phyloP scores from a whole-genome alignment of 2,113 vertebrate genomes.

The Eurystomus gularis region DNA sequence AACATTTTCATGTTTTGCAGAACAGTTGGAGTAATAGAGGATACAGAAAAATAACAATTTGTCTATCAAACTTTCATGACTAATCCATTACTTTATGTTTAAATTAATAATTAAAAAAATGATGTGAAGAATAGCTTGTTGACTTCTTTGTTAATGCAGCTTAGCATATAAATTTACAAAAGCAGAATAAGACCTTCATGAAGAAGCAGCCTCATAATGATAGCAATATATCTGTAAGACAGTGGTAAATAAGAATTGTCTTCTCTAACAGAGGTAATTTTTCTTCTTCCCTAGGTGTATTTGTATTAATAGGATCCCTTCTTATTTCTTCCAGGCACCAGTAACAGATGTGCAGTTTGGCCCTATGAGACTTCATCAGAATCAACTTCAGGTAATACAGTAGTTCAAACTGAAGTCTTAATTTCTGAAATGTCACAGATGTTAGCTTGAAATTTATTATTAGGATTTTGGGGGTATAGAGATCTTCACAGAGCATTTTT shows the following conservation, averaged over 20 bases:
- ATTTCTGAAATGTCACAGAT: not conserved
- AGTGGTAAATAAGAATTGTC: not conserved
- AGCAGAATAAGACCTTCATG: not conserved
- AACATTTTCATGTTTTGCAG: not conserved
- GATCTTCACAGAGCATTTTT: not conserved
- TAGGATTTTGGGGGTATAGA: not conserved
- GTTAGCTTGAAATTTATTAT: not conserved
- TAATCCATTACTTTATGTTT: not conserved
- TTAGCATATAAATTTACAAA: not conserved
- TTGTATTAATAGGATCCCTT: slow-evolving; percentile 4
- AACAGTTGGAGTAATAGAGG: not conserved
- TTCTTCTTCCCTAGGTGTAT: not conserved
- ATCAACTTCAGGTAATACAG: slow-evolving; percentile 92
- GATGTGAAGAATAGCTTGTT: not conserved
- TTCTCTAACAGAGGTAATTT: not conserved
- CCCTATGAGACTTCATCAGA: slow-evolving; percentile 95
- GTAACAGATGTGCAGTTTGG: slow-evolving; percentile 93
- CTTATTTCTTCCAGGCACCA: slow-evolving; percentile 78
- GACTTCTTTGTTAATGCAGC: not conserved
- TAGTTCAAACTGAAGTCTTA: not conserved
- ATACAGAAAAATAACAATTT: not conserved
- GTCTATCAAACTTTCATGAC: not conserved
- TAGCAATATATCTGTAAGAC: not conserved
- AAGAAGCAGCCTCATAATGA: not conserved
- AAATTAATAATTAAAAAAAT: not conserved